Conservation (phyloP, 2,888 invertebrate genomes). For the Apamea anceps region DNA sequence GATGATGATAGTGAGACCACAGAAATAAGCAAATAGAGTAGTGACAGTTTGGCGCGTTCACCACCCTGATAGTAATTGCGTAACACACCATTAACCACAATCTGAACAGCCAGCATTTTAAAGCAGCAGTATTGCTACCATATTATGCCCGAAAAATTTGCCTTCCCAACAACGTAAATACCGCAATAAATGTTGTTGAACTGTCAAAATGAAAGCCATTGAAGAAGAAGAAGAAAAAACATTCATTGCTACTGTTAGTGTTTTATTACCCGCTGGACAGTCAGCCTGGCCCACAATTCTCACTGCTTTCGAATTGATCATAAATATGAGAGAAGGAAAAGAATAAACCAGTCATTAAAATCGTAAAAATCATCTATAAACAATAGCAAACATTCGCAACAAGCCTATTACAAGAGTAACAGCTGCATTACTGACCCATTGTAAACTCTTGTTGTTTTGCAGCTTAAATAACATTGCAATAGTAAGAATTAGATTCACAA, state of each 20-base stretch:
- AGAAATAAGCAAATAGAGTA: background rate
- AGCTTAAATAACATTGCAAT: conserved; percentile 37
- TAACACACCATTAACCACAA: too few relatives aligned
- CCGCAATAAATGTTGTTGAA: background rate
- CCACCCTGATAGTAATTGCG: too few relatives aligned
- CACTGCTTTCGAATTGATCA: background rate
- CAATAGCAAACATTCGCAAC: conserved; percentile 48
- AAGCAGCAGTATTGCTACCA: too few relatives aligned
- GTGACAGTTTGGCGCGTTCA: too few relatives aligned
- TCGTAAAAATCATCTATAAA: conserved; percentile 24
- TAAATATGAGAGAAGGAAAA: background rate
- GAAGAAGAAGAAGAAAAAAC: too few relatives aligned
- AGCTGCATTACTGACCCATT: conserved; percentile 30
- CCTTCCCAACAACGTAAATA: background rate
- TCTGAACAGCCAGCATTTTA: too few relatives aligned
- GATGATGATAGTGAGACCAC: background rate
- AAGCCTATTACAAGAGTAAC: conserved; percentile 23
- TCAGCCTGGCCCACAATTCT: background rate
- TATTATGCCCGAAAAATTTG: too few relatives aligned
- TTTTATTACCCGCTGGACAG: background rate
- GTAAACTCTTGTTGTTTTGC: conserved; percentile 45
- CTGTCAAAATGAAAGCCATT: background rate
- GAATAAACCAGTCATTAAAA: background rate
- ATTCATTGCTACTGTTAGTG: background rate
- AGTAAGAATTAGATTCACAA: conserved; percentile 14